phyloP scores from a whole-genome alignment of 1,140 invertebrate genomes.

The Gryllus bimaculatus region DNA sequence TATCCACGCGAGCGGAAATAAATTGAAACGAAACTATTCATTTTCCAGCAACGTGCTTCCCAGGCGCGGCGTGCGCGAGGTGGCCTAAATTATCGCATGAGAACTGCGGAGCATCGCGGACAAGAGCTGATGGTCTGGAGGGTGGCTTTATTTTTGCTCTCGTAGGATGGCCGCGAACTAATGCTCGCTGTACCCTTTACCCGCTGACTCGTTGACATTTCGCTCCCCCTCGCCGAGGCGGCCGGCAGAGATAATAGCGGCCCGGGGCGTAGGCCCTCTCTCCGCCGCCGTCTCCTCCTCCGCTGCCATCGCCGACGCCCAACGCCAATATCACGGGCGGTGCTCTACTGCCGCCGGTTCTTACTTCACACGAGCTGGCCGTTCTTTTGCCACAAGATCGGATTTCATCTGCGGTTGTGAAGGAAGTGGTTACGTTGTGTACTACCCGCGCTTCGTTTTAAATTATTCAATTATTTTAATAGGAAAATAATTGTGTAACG shows the following conservation, averaged over 20 bases:
- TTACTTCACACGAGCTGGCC: neutral
- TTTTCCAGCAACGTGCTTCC: too few relatives aligned
- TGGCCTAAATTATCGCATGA: too few relatives aligned
- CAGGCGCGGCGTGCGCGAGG: too few relatives aligned
- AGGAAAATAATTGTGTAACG: too few relatives aligned
- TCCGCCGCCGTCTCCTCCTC: neutral
- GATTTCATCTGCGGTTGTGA: too few relatives aligned
- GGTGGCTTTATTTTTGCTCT: slow-evolving; percentile 1
- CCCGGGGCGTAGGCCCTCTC: neutral
- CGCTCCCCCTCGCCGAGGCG: neutral
- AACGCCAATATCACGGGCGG: neutral
- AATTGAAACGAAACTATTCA: too few relatives aligned
- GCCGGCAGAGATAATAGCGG: neutral
- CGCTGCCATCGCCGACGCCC: neutral
- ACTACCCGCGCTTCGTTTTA: too few relatives aligned
- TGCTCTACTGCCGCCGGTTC: neutral
- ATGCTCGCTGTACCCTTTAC: slow-evolving; percentile 3
- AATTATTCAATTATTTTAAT: too few relatives aligned
- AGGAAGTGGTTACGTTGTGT: too few relatives aligned
- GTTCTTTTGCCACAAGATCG: too few relatives aligned
- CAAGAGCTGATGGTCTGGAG: neutral
- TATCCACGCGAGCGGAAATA: too few relatives aligned
- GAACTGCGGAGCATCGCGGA: neutral
- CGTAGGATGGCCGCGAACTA: neutral
- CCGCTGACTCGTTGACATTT: slow-evolving; percentile 3